Percentiles rank a stretch among this genome's conserved stretches.
phyloP scores from a whole-genome alignment of 1,140 invertebrate genomes.

The Zaprionus ornatus region DNA sequence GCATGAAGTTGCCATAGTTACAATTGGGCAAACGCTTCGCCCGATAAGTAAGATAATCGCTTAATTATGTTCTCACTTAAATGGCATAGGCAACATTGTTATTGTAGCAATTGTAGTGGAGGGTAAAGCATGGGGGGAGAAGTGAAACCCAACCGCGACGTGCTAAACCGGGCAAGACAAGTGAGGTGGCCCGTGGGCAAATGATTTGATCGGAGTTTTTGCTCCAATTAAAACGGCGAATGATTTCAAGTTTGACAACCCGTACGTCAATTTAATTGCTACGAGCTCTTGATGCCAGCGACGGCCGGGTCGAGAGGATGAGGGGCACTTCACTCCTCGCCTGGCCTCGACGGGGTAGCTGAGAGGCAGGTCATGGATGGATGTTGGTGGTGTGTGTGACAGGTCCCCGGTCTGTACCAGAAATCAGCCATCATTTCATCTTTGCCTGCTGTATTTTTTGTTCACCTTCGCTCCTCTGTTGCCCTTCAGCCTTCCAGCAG shows the following conservation, averaged over 20 bases:
- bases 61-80: not conserved
- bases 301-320: constrained; percentile 11
- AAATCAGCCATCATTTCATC: constrained; percentile 78
- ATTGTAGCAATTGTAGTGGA: not conserved
- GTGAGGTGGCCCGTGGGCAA: constrained; percentile 8
- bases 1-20: not conserved
- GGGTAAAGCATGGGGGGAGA: not conserved
- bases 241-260: constrained; percentile 73
- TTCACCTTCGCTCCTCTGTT: constrained; percentile 14
- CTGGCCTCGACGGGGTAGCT: not conserved
- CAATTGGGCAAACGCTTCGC: not conserved
- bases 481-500: constrained; percentile 7
- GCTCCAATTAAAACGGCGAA: constrained; percentile 77
- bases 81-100: not conserved
- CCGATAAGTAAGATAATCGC: not conserved
- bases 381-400: not conserved
- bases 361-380: not conserved
- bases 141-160: not conserved
- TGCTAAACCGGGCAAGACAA: constrained; percentile 16
- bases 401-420: constrained; percentile 37
- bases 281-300: constrained; percentile 50
- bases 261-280: constrained; percentile 80
- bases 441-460: constrained; percentile 61
- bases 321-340: not conserved
- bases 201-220: constrained; percentile 49